phyloP scores from a whole-genome alignment of 2,888 invertebrate species.

The Trissolcus japonicus region DNA sequence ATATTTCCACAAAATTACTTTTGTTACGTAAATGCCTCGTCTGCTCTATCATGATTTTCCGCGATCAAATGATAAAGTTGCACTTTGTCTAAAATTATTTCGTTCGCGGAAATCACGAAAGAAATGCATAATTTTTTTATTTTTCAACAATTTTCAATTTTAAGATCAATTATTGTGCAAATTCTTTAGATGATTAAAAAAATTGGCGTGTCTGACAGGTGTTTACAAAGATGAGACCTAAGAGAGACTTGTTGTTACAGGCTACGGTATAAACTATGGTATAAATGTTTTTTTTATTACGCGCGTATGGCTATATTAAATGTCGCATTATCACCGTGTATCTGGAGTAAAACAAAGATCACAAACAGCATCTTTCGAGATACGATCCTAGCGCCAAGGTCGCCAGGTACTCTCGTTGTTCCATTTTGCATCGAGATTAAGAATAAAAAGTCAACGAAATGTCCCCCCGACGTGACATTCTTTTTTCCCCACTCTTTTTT shows the following conservation, averaged over 20 bases:
- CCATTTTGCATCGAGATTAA: slow-evolving; percentile 62
- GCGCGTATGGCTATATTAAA: slow-evolving; percentile 22
- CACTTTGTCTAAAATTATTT: too few relatives aligned
- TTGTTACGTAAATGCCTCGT: not conserved
- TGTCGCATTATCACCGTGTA: slow-evolving; percentile 29
- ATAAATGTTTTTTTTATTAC: slow-evolving; percentile 11
- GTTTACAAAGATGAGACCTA: not conserved
- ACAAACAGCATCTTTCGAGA: slow-evolving; percentile 43
- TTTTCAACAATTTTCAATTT: too few relatives aligned
- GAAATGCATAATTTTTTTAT: too few relatives aligned
- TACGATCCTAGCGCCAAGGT: slow-evolving; percentile 67
- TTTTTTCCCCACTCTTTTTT: too few relatives aligned
- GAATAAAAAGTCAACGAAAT: too few relatives aligned
- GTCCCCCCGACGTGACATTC: too few relatives aligned
- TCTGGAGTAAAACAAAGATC: slow-evolving; percentile 50
- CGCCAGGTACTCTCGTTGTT: slow-evolving; percentile 64
- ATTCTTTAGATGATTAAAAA: too few relatives aligned
- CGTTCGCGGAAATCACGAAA: too few relatives aligned
- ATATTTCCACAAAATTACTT: slow-evolving; percentile 5
- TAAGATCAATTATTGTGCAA: not conserved
- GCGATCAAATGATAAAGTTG: too few relatives aligned
- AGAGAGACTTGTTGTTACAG: slow-evolving; percentile 26
- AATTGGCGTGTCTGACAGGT: too few relatives aligned
- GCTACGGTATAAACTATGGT: slow-evolving; percentile 7
- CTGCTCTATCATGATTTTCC: not conserved